Conservation (phyloP, 1,140 invertebrate species). For the Kradibia gibbosae region DNA sequence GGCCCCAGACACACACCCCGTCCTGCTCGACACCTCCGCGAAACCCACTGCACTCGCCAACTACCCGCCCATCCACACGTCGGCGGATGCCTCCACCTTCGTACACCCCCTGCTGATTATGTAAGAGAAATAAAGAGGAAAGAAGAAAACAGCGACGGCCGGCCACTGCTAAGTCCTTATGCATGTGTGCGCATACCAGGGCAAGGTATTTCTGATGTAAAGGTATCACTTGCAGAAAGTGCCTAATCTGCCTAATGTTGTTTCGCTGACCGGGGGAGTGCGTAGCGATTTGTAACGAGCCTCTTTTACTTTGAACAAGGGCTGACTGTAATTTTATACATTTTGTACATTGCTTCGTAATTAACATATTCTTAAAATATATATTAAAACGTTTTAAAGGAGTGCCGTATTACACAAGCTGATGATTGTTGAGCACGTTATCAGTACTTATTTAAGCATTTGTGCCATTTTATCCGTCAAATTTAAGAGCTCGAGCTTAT, state of each 20-base stretch:
- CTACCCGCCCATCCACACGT: too few relatives aligned
- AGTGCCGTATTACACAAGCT: background rate
- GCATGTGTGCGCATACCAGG: conserved; percentile 5
- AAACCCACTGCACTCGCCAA: too few relatives aligned
- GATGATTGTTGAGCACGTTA: background rate
- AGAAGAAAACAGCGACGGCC: background rate
- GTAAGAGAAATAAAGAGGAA: conserved; percentile 3
- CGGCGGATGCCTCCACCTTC: too few relatives aligned
- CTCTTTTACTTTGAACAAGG: background rate
- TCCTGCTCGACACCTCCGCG: background rate
- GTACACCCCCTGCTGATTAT: conserved; percentile 35
- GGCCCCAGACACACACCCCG: background rate
- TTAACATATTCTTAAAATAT: too few relatives aligned
- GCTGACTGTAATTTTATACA: background rate
- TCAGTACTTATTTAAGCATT: background rate
- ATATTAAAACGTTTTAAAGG: too few relatives aligned
- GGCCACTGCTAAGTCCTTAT: too few relatives aligned
- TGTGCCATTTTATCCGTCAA: background rate
- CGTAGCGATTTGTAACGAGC: too few relatives aligned
- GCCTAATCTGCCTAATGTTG: conserved; percentile 7
- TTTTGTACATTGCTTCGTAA: background rate
- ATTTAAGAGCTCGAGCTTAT: background rate
- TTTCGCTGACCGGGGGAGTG: conserved; percentile 6
- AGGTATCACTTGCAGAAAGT: background rate
- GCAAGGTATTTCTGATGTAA: conserved; percentile 5